Conservation (phyloP, 2,888 invertebrate genomes). For the Allygus modestus region DNA sequence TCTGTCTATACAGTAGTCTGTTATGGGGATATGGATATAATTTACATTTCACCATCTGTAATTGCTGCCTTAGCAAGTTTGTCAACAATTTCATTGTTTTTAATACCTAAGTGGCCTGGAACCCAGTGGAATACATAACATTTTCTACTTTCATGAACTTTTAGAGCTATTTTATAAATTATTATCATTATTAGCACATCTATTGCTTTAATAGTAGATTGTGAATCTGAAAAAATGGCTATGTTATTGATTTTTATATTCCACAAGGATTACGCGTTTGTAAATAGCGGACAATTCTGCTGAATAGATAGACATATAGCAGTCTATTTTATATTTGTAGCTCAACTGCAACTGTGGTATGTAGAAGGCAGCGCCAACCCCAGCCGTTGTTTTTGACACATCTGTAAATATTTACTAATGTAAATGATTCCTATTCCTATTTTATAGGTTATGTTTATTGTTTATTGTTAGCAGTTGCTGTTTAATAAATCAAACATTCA, state of each 20-base stretch:
- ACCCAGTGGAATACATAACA: neutral
- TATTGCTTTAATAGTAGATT: neutral
- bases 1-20: neutral
- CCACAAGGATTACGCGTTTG: neutral
- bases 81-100: neutral
- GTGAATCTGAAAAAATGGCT: neutral
- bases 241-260: neutral
- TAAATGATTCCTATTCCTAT: too few species aligned
- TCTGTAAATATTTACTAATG: conserved; percentile 24
- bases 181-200: neutral
- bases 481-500: neutral
- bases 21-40: neutral
- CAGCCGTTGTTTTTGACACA: conserved; percentile 7
- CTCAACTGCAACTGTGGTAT: neutral
- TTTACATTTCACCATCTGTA: neutral
- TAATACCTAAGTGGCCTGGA: neutral
- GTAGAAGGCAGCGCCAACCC: conserved; percentile 10
- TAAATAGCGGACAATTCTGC: conserved; percentile 28
- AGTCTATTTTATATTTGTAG: neutral
- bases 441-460: neutral
- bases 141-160: neutral
- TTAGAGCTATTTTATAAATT: neutral
- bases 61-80: neutral
- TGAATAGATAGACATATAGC: neutral
- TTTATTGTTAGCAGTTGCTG: neutral